phyloP scores from a whole-genome alignment of 2,888 invertebrate species.

The Pogonocherus hispidulus region DNA sequence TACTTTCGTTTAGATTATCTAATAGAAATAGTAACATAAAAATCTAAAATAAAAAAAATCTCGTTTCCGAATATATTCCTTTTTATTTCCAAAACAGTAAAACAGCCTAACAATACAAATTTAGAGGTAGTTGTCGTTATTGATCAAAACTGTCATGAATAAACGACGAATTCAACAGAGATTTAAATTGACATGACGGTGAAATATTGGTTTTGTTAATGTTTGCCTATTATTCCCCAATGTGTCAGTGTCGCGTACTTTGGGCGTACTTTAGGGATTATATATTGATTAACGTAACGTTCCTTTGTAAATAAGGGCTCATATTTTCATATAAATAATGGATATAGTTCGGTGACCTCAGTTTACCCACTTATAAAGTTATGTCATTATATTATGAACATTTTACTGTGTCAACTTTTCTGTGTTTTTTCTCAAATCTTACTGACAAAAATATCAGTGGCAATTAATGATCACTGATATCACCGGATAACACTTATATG shows the following conservation, averaged over 20 bases:
- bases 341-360: background rate
- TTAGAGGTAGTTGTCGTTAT: conserved; percentile 1
- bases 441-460: too few species aligned
- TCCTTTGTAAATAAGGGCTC: background rate
- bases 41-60: too few species aligned
- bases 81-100: background rate
- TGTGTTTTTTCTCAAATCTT: too few species aligned
- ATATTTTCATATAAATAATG: conserved; percentile 2
- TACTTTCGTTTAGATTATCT: too few species aligned
- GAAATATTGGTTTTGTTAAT: conserved; percentile 18
- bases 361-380: background rate
- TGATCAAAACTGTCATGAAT: conserved; percentile 5
- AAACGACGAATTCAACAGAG: conserved; percentile 18
- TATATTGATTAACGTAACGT: conserved; percentile 4
- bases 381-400: too few species aligned
- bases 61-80: too few species aligned
- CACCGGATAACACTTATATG: too few species aligned
- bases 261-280: conserved; percentile 16
- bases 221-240: conserved; percentile 18
- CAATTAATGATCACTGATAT: too few species aligned
- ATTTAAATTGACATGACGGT: conserved; percentile 19
- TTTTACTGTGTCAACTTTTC: too few species aligned
- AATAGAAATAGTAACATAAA: too few species aligned
- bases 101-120: background rate
- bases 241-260: conserved; percentile 18